Evolutionary conservation across 2,888 invertebrate genomes (phyloP).

Genomic region (Drosophila cognata): DNA sequence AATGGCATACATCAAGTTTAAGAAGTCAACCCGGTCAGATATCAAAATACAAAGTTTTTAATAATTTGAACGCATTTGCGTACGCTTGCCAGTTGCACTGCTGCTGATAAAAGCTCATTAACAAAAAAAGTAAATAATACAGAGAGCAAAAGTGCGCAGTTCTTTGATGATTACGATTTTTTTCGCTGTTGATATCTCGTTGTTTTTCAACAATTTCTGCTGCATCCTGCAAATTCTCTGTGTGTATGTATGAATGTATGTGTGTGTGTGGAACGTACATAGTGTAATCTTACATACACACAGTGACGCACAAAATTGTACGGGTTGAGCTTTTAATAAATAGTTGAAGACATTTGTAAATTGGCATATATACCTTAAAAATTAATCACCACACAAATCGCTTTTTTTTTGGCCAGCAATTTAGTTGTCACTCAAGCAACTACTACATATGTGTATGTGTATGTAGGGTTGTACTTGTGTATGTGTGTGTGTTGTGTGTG

Average conservation of each 20-base stretch:
- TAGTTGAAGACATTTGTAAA: slow-evolving; percentile 7
- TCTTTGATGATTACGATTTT: slow-evolving; percentile 35
- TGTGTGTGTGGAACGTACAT: slow-evolving; percentile 5
- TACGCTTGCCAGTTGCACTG: slow-evolving; percentile 20
- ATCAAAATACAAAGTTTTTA: neutral
- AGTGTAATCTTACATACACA: slow-evolving; percentile 28
- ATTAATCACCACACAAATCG: neutral
- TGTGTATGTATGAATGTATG: neutral
- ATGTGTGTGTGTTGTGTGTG: slow-evolving; percentile 20
- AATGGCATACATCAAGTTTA: neutral
- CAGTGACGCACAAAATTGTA: slow-evolving; percentile 19
- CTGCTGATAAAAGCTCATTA: slow-evolving; percentile 63
- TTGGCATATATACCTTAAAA: slow-evolving; percentile 10
- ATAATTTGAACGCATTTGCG: neutral
- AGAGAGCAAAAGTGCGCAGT: slow-evolving; percentile 65
- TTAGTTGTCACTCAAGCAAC: slow-evolving; percentile 13
- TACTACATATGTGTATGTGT: slow-evolving; percentile 7
- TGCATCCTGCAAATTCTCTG: slow-evolving; percentile 4
- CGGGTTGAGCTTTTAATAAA: slow-evolving; percentile 11
- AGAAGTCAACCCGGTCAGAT: neutral
- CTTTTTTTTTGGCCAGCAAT: slow-evolving; percentile 7
- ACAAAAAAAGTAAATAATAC: slow-evolving; percentile 67
- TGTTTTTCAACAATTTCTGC: slow-evolving; percentile 16
- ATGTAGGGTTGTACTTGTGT: slow-evolving; percentile 3
- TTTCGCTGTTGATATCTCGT: slow-evolving; percentile 2